Base-by-base conservation (phyloP, 2,113 vertebrate genomes). In the Parotia lawesii region DNA sequence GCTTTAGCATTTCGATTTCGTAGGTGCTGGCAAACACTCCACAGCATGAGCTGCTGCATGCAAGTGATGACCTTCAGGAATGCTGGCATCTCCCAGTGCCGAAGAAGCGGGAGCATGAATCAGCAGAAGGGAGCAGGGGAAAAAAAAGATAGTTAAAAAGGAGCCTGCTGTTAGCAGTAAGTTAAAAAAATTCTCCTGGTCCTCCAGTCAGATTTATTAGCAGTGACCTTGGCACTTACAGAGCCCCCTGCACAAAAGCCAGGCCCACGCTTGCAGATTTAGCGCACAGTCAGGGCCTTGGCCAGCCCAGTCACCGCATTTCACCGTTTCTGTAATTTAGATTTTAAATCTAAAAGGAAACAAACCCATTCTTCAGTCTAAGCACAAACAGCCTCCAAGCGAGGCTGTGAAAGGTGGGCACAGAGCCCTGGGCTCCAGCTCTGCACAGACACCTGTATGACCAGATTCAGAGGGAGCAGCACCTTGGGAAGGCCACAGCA, bases 11-110 rank as follows among this genome's bases (percentile, higher is more conserved):
- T 81, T 84, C 24, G 7, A 57, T 85, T 62, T 40, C 50, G 61
- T 66, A 75, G 77, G 50, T 48, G 84, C 93, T 95, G 92, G 95
- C 94, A 88, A 42, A 40, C 65, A 1, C 73, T 75, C 45, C 37
- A 50, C 81, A 71, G 81, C 4, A 42, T 44, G 93, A 94, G 94
- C 93, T 48, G 91, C 84, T 91, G 87, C 62, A 5, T 94, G 81
- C 84, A 12, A 92, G 91, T 15, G 78, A 61, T 95, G 95, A 96
- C 96, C 95, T 95, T 95, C 93, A 95, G 94, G 87, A 95, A 94
- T 89, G 96, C 93, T 83, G 89, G 87, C 85, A 5, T 91, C 82
- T 86, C 79, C 91, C 85, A 0, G n/a, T 8, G 56, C 82, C 0
- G 6, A 54, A 79, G 87, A 57, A 76, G 87, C 85, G 70, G 93